phyloP scores from a whole-genome alignment of 2,888 invertebrate species.

The Nezara viridula region DNA sequence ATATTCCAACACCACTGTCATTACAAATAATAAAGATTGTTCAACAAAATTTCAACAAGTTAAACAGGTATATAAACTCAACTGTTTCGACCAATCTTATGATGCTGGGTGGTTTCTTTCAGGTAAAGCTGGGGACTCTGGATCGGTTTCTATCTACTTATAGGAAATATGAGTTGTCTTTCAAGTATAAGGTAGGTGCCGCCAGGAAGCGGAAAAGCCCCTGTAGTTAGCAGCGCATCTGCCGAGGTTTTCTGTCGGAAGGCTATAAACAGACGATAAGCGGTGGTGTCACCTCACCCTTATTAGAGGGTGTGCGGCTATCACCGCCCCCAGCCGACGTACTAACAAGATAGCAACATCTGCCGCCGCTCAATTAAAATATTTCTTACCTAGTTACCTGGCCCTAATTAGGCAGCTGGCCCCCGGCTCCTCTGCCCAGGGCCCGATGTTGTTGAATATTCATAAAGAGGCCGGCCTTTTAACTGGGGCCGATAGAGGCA shows the following conservation, averaged over 20 bases:
- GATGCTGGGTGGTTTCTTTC: neutral
- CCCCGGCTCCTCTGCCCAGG: constrained; percentile 1
- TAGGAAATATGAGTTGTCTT: constrained; percentile 8
- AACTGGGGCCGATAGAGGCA: constrained; percentile 31
- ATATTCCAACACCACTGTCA: no score
- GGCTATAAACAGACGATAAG: constrained; percentile 53
- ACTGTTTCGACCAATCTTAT: neutral
- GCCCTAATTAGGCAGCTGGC: constrained; percentile 52
- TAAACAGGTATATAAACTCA: no score
- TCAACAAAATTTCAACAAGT: no score
- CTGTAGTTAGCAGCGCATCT: constrained; percentile 45
- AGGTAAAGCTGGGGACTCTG: neutral
- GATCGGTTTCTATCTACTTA: neutral
- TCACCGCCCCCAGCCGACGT: constrained; percentile 48
- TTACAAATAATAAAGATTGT: no score
- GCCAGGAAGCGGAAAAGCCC: constrained; percentile 37
- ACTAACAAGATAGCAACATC: constrained; percentile 52
- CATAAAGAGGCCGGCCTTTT: constrained; percentile 27
- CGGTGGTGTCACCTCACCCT: constrained; percentile 54
- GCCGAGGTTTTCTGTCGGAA: constrained; percentile 22
- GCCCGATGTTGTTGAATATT: constrained; percentile 32
- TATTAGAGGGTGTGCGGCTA: constrained; percentile 43
- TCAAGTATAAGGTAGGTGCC: neutral
- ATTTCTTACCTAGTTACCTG: constrained; percentile 56
- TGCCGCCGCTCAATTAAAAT: constrained; percentile 55